A percentile compares a stretch with the other conserved stretches of the same genome.
These are phyloP conservation scores for Diaphora mendica DNA, from an alignment of 2,888 invertebrate species.

Conservation along the genomic window DNA sequence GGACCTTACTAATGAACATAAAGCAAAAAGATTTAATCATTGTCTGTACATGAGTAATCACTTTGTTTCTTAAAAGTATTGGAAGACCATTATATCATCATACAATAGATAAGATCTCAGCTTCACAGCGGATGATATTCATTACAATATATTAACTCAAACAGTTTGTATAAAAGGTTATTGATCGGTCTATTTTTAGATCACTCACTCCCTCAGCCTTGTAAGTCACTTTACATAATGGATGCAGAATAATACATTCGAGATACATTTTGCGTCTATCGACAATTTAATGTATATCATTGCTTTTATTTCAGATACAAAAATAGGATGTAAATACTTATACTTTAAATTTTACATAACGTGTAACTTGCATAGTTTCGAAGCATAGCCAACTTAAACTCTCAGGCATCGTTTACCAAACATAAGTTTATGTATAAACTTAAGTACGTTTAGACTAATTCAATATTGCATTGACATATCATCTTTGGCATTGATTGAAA, in stretches of 20 bases:
- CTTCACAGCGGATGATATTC: conserved; percentile 1
- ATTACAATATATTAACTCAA: not conserved
- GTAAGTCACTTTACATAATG: not conserved
- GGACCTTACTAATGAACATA: not conserved
- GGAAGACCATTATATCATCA: conserved; percentile 9
- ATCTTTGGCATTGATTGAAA: conserved; percentile 38
- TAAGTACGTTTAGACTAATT: conserved; percentile 25
- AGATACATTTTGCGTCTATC: conserved; percentile 6
- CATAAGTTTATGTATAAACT: conserved; percentile 21
- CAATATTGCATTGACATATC: conserved; percentile 25
- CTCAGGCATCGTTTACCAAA: conserved; percentile 17
- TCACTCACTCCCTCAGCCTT: not conserved
- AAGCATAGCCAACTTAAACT: conserved; percentile 11
- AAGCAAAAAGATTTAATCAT: not conserved
- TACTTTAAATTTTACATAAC: not conserved
- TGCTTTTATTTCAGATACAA: conserved; percentile 16
- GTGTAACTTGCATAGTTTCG: not conserved
- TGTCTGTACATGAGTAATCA: conserved; percentile 3
- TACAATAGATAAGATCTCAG: conserved; percentile 5
- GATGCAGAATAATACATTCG: conserved; percentile 5
- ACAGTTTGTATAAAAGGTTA: not conserved
- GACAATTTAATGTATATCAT: conserved; percentile 9
- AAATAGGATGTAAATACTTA: conserved; percentile 21
- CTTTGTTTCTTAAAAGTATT: conserved; percentile 13
- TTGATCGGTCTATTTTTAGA: not conserved